Evolutionary conservation across 2,888 invertebrate genomes (phyloP).

Genomic region (Cyrtodaria siliqua): DNA sequence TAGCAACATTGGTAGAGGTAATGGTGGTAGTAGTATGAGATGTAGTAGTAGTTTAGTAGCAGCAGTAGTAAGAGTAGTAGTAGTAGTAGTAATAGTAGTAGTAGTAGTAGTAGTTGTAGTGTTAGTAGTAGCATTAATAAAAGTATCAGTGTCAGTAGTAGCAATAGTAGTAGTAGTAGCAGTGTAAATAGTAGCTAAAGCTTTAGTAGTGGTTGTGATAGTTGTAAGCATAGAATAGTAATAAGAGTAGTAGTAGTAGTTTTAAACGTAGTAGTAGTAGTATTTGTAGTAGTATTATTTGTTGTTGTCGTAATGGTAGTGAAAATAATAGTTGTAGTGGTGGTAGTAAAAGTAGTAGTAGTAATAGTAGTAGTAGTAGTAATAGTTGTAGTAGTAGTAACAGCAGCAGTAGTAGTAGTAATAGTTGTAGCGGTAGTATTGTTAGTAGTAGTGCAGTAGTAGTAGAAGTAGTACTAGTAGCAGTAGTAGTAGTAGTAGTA

Average conservation of each 20-base stretch:
- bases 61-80: no score
- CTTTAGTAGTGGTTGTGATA: conserved; percentile 30
- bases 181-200: no score
- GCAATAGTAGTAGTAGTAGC: conserved; percentile 34
- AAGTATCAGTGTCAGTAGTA: conserved; percentile 34
- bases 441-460: conserved; percentile 27
- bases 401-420: conserved; percentile 26
- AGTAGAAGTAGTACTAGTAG: conserved; percentile 31
- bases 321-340: conserved; percentile 18
- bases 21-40: no score
- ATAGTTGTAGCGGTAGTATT: conserved; percentile 25
- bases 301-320: conserved; percentile 29
- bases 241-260: conserved; percentile 32
- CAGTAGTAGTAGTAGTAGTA: conserved; percentile 26
- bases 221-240: no score
- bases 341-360: conserved; percentile 26
- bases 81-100: no score
- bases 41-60: no score
- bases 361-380: conserved; percentile 12
- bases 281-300: conserved; percentile 26
- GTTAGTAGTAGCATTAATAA: conserved; percentile 35
- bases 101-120: no score
- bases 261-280: conserved; percentile 24
- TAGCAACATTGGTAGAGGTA: no score
- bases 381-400: conserved; percentile 19